Evolutionary conservation across 2,888 invertebrate species (phyloP).

Genomic region (Ptilodon capucinus): DNA sequence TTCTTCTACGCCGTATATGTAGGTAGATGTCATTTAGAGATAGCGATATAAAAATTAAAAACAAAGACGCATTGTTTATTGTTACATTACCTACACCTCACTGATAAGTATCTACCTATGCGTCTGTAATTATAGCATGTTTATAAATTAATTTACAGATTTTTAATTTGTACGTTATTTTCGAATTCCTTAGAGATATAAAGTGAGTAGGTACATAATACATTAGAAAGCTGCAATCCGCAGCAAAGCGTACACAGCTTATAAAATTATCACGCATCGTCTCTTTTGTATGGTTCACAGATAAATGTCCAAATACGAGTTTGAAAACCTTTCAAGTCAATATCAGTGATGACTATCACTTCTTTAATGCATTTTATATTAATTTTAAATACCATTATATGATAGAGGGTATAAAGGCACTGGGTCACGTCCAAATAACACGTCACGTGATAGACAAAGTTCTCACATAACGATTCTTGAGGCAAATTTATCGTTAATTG

Average conservation of each 20-base stretch:
- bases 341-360: too few relatives aligned
- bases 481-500: slow-evolving; percentile 10
- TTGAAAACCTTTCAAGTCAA: too few relatives aligned
- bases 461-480: slow-evolving; percentile 11
- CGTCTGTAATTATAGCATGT: not conserved
- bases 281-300: too few relatives aligned
- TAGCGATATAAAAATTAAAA: slow-evolving; percentile 25
- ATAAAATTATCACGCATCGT: too few relatives aligned
- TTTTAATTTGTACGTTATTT: not conserved
- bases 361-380: too few relatives aligned
- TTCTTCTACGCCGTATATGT: too few relatives aligned
- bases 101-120: not conserved
- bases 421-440: slow-evolving; percentile 19
- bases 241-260: too few relatives aligned
- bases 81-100: slow-evolving; percentile 3
- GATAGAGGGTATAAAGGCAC: not conserved
- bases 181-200: too few relatives aligned
- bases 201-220: too few relatives aligned
- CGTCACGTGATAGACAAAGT: slow-evolving; percentile 25
- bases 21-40: slow-evolving; percentile 8
- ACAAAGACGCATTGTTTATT: slow-evolving; percentile 27
- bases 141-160: not conserved
- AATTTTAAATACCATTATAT: too few relatives aligned
- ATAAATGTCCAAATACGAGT: too few relatives aligned
- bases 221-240: too few relatives aligned